These are phyloP conservation scores for Muscicapa adusta DNA, from an alignment of 2,113 vertebrate genomes.

Conservation along the genomic window DNA sequence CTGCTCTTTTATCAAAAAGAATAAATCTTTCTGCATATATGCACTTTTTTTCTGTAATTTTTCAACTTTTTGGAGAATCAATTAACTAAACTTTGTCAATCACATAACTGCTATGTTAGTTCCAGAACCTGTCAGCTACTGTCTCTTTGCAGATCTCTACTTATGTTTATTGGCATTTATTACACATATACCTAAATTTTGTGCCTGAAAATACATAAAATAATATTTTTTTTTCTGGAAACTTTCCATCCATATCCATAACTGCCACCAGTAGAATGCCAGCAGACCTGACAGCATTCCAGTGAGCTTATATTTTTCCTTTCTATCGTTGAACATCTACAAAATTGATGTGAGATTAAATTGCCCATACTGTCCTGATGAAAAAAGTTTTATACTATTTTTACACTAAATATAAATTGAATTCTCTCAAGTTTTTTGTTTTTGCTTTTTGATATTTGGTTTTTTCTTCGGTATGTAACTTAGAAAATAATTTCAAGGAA, in stretches of 20 bases:
- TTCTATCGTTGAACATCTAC: fast-evolving
- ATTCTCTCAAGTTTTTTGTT: background rate
- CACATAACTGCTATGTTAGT: background rate
- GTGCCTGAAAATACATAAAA: background rate
- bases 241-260: background rate
- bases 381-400: background rate
- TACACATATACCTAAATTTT: background rate
- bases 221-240: background rate
- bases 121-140: background rate
- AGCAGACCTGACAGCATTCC: background rate
- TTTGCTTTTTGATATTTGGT: too few species aligned
- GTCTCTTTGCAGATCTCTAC: background rate
- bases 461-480: background rate
- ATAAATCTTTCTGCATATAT: background rate
- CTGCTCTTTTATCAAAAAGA: background rate
- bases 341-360: background rate
- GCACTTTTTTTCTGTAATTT: background rate
- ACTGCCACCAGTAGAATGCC: background rate
- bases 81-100: background rate
- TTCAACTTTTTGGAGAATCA: background rate
- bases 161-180: background rate
- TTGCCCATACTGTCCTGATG: background rate
- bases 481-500: background rate
- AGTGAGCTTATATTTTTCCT: background rate
- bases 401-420: background rate